A percentile compares a stretch with the other conserved stretches of the same genome.
phyloP scores from a whole-genome alignment of 2,113 vertebrate genomes.

The Apistogramma diplotaenia region DNA sequence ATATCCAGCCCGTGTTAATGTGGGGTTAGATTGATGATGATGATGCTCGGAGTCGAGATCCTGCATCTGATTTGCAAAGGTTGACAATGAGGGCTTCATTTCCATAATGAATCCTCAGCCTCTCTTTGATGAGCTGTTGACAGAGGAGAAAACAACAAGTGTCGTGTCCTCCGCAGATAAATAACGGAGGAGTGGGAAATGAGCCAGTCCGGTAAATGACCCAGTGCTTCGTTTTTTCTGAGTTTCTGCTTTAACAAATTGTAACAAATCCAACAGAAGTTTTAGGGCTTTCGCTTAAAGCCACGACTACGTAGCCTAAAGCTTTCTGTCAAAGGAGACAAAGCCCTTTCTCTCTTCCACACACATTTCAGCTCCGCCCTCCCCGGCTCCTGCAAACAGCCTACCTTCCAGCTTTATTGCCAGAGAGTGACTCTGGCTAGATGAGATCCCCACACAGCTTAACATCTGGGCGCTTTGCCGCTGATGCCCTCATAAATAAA shows the following conservation, averaged over 20 bases:
- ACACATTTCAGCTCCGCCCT: constrained; percentile 13
- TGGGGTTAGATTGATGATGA: constrained; percentile 68
- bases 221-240: background rate
- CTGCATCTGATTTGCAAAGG: constrained; percentile 51
- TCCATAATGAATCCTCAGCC: constrained; percentile 66
- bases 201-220: constrained; percentile 37
- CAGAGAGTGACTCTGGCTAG: constrained; percentile 67
- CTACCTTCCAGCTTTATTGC: constrained; percentile 68
- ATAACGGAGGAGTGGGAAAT: constrained; percentile 38
- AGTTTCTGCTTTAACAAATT: constrained; percentile 35
- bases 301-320: constrained; percentile 14
- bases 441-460: constrained; percentile 79
- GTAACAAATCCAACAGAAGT: constrained; percentile 27
- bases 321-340: constrained; percentile 50
- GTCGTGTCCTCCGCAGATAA: constrained; percentile 26
- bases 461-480: constrained; percentile 79
- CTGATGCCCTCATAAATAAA: constrained; percentile 85
- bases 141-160: constrained; percentile 62
- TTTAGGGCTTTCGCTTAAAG: background rate
- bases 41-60: constrained; percentile 42
- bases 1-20: constrained; percentile 56
- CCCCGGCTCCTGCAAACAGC: constrained; percentile 24
- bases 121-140: constrained; percentile 61
- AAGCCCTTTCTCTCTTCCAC: constrained; percentile 39
- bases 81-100: constrained; percentile 63